Percentiles rank a stretch among this genome's conserved stretches.
These are phyloP conservation scores for Lysiphlebus fabarum DNA, from an alignment of 1,140 invertebrate genomes.

Conservation along the genomic window DNA sequence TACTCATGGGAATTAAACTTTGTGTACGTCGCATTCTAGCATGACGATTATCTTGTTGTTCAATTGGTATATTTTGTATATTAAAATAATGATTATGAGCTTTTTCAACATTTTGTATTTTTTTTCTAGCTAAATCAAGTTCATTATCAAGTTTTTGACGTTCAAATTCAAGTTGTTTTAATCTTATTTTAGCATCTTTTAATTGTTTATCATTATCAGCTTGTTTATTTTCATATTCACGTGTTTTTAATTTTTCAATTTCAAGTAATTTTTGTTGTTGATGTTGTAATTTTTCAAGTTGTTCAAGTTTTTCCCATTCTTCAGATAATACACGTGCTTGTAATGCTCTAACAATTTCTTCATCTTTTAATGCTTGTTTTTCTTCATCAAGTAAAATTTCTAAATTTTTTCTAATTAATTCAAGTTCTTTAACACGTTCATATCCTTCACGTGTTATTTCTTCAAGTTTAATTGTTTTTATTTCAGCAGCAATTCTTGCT, in stretches of 20 bases:
- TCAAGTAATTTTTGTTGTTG: constrained; percentile 71
- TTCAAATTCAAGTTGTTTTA: constrained; percentile 68
- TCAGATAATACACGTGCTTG: constrained; percentile 68
- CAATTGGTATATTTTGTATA: no score
- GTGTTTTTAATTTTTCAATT: constrained; percentile 69
- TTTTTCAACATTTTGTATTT: constrained; percentile 65
- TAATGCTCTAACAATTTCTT: constrained; percentile 66
- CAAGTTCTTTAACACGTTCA: constrained; percentile 68
- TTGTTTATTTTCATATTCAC: constrained; percentile 69
- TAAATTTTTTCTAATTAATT: constrained; percentile 64
- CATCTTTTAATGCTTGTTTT: constrained; percentile 76
- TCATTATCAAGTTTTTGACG: constrained; percentile 65
- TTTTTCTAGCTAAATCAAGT: constrained; percentile 63
- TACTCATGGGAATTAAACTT: constrained; percentile 59
- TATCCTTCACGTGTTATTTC: constrained; percentile 68
- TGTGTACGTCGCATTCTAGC: constrained; percentile 57
- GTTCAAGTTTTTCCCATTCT: constrained; percentile 79
- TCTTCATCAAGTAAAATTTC: constrained; percentile 74
- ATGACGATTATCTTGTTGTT: constrained; percentile 59
- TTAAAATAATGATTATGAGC: constrained; percentile 31
- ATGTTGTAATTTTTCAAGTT: constrained; percentile 72
- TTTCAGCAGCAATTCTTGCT: constrained; percentile 67
- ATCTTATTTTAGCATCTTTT: constrained; percentile 63
- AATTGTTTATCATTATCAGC: constrained; percentile 70
- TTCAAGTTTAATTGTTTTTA: constrained; percentile 63